A percentile compares a stretch with the other conserved stretches of the same genome.
These are phyloP conservation scores for Tarsius wallacei DNA, from an alignment of 2,797 vertebrate species.

Conservation along the genomic window DNA sequence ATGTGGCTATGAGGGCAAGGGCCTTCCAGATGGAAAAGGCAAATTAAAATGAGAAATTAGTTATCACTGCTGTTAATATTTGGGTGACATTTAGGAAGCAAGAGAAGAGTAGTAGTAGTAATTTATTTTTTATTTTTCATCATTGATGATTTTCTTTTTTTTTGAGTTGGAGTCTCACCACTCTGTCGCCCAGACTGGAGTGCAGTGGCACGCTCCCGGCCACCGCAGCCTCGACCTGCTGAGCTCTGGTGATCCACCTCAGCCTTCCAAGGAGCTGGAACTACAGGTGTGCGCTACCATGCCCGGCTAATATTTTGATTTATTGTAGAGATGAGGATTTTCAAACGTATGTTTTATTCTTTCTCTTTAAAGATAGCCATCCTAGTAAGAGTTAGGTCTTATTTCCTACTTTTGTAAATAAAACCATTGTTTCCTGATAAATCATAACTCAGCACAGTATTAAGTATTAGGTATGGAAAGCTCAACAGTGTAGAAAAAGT, in stretches of 20 bases:
- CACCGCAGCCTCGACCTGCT: too few species aligned
- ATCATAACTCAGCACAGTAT: slow-evolving; percentile 64
- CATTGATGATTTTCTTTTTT: neutral
- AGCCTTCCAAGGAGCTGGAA: too few species aligned
- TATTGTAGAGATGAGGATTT: too few species aligned
- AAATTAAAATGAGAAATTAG: neutral
- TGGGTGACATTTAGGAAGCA: neutral
- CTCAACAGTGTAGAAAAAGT: slow-evolving; percentile 46
- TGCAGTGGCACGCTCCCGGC: too few species aligned
- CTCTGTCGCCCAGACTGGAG: too few species aligned
- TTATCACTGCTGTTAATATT: neutral
- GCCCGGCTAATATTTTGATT: too few species aligned
- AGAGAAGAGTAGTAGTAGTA: neutral
- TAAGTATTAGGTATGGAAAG: slow-evolving; percentile 70
- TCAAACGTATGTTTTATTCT: neutral
- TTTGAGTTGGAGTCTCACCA: too few species aligned
- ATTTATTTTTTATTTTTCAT: slow-evolving; percentile 50
- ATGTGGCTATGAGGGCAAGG: neutral
- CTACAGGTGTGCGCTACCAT: too few species aligned
- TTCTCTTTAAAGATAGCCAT: slow-evolving; percentile 28
- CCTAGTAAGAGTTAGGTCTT: slow-evolving; percentile 40
- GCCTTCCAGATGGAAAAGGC: neutral
- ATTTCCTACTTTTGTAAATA: slow-evolving; percentile 53
- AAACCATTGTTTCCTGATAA: slow-evolving; percentile 53
- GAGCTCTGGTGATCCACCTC: too few species aligned